Evolutionary conservation across 2,888 invertebrate genomes (phyloP), one percentile per base, ranked within the genome.

Genomic region (Allophyes oxyacanthae): DNA sequence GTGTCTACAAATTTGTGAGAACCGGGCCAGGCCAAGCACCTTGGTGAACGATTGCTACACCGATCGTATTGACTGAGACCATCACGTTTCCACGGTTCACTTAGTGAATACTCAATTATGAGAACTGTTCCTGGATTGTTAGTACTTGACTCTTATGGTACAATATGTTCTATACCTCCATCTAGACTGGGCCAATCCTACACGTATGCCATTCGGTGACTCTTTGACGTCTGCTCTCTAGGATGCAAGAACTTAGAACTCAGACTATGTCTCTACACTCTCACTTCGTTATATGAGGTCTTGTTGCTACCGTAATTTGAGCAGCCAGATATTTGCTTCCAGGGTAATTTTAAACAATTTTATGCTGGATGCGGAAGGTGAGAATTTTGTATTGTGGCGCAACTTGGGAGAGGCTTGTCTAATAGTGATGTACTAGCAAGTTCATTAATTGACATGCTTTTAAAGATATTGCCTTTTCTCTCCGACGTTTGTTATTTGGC

Each of bases 61-160:
- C 61, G 37, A 70, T 70, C 55, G 41, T 61, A 54, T 64, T 68
- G 58, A 59, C 72, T 60, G 72, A 54, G 51, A 58, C 51, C 67
- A 50, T 40, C 68, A 41, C n/a, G 46, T 41, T 72, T 57, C 59
- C 67, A 66, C 72, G 67, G 52, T 30, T 55, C 37, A 71, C 49
- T 61, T 71, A 49, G 20, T 48, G 33, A 33, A 54, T 64, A 51
- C 14, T 54, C 51, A 28, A 51, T 40, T 44, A 58, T 54, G 57
- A 37, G 57, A 64, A 51, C 28, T 25, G 32, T 45, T 69, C 50
- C 63, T 62, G 20, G n/a, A 40, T 13, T 28, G 11, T 20, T 34
- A 26, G 13, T 36, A 46, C 36, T 50, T 30, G 0, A 11, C 5
- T 20, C 6, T 15, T 34, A 34, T 1, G 4, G 20, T 20, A 20